Evolutionary conservation across 64 coral and sea anemone genomes (phyloP), one percentile per base, ranked within the genome.

Genomic region (Cladopsammia gracilis): DNA sequence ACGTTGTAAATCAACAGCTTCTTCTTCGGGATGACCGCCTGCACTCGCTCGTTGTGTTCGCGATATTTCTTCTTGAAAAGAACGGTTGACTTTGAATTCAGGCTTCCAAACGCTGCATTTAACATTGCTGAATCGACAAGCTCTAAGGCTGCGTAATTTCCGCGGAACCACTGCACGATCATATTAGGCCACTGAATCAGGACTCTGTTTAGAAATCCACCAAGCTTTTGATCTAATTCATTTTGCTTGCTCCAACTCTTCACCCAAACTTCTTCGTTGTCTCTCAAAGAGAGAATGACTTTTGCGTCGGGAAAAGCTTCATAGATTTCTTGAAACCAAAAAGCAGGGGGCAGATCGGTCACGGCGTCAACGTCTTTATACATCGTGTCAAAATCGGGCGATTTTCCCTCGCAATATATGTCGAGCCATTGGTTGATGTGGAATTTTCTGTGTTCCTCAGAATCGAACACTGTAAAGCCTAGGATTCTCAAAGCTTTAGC

Each of bases 281-380:
- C 68, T 42, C 85, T 46, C 7, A 72, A 12, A 10, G 85, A 43
- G 1, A 87, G 25, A 74, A 87, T 54, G 15, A 87, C 85, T 22
- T 87, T 73, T 24, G 85, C 68, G 73, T 72, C 14, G 15, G 85
- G 79, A 13, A 52, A 78, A 52, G 75, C 75, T 46, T 78, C 49
- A 10, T 24, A 10, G 49, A 78, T 78, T 47, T 87, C 85, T 69
- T 87, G 64, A 58, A 73, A 87, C 64, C 68, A 87, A 47, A 50
- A 53, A 19, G 23, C 49, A 23, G 26, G 11, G 12, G 85, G 85
- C 0, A 72, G 22, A 68, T 87, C 66, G 20, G 61, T 87, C 7
- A 87, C 70, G 8, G 67, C 85, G 22, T 87, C 85, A 58, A 87
- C 85, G 48, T 73, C 25, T n/a, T 58, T 59, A 26, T 71, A 87